Percentiles rank a stretch among this genome's conserved stretches.
phyloP scores from a whole-genome alignment of 2,888 invertebrate genomes.

The Acleris laterana region DNA sequence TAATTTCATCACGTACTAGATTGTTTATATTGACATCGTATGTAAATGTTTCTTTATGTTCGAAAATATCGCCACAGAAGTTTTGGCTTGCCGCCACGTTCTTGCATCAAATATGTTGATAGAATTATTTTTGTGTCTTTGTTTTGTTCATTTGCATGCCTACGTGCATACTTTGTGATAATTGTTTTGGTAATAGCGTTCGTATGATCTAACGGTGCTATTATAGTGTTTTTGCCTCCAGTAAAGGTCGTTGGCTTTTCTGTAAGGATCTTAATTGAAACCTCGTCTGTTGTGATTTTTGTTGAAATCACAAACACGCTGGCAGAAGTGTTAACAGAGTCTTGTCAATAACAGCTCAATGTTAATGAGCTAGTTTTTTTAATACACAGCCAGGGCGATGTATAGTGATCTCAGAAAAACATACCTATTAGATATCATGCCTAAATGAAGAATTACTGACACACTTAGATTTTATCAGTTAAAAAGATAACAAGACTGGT shows the following conservation, averaged over 20 bases:
- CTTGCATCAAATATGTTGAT: slow-evolving; percentile 16
- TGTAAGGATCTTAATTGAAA: slow-evolving; percentile 17
- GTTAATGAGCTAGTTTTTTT: slow-evolving; percentile 18
- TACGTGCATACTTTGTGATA: slow-evolving; percentile 12
- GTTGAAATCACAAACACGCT: slow-evolving; percentile 8
- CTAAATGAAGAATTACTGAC: slow-evolving; percentile 11
- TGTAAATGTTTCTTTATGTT: slow-evolving; percentile 17
- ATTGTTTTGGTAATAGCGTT: slow-evolving; percentile 25
- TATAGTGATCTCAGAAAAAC: not conserved
- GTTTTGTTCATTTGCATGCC: slow-evolving; percentile 9
- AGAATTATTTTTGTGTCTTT: slow-evolving; percentile 14
- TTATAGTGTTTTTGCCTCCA: slow-evolving; percentile 5
- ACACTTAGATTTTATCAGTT: slow-evolving; percentile 12
- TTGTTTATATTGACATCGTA: slow-evolving; percentile 37
- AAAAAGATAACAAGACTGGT: slow-evolving; percentile 5
- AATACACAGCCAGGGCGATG: not conserved
- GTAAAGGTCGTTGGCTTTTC: slow-evolving; percentile 30
- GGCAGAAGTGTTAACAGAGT: slow-evolving; percentile 22
- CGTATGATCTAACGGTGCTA: slow-evolving; percentile 4
- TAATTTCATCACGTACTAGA: slow-evolving; percentile 34
- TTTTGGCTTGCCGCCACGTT: slow-evolving; percentile 28
- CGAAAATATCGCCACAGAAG: slow-evolving; percentile 14
- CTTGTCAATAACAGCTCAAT: slow-evolving; percentile 29
- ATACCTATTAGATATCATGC: not conserved
- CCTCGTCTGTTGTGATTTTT: slow-evolving; percentile 19